Base-by-base conservation (phyloP, 2,113 vertebrate genomes). In the Hemichromis elongatus region DNA sequence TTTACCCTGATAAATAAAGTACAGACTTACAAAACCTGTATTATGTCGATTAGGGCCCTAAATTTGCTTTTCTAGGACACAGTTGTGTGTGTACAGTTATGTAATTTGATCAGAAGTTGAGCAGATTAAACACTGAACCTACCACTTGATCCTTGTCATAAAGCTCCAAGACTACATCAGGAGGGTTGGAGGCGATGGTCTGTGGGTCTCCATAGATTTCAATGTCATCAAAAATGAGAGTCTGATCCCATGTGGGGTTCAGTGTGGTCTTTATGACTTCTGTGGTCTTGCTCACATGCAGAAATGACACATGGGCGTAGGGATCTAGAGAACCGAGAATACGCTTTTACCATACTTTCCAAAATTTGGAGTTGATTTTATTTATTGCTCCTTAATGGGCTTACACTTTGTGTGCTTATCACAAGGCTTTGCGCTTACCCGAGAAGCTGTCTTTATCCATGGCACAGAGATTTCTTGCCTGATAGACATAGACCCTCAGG, bases 401-500 rank as follows among this genome's bases (percentile, higher is more conserved):
- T 57, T 83, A 8, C 9, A 18, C 10, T 47, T 57, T 55, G 28
- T 35, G 30, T 66, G 11, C 3, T 42, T 66, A 42, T 73, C 18
- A 19, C 37, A 5, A 37, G n/a, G 2, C 18, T 77, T 73, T 78
- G 13, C 79, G 79, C 89, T 94, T 96, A 99, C 99, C 99, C 92
- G 99, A 99, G 95, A 99, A 99, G 86, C 98, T 99, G 93, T 99
- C 97, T 92, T 99, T 99, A 93, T 99, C 99, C 96, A 99, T 97
- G 83, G 99, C 97, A 89, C 96, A 95, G 90, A 99, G 98, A 86
- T 97, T 98, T 91, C 97, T 97, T 33, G 95, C 99, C 92, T 99
- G 99, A 94, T 99, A 99, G 88, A 99, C 54, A 0, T 99, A 99
- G 87, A 98, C 99, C 87, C 99, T 97, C 89, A 99, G 96, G 59